Evolutionary conservation across 2,113 vertebrate genomes (phyloP).

Genomic region (Scartelaos histophorus): DNA sequence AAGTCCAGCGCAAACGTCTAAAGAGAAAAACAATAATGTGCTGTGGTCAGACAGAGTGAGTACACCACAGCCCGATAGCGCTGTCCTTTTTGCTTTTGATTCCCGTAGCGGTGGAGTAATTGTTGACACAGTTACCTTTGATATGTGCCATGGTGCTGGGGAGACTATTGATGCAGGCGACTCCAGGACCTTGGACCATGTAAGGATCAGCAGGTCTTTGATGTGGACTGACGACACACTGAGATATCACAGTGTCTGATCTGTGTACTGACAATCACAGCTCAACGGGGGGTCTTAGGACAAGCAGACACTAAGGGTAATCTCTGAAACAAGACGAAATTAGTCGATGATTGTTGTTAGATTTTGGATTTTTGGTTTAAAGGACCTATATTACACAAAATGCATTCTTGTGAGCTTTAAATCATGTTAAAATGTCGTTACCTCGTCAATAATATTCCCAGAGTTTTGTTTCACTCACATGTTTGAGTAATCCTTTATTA

Average conservation of each 20-base stretch:
- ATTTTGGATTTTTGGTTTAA: too few species aligned
- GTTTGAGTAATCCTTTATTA: too few species aligned
- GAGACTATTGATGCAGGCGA: constrained; percentile 28
- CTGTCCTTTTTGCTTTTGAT: constrained; percentile 41
- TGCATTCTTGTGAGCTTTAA: too few species aligned
- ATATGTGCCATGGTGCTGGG: constrained; percentile 20
- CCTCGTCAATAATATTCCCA: too few species aligned
- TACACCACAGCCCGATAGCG: constrained; percentile 18
- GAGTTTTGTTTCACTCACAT: too few species aligned
- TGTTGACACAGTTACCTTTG: constrained; percentile 49
- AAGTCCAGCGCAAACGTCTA: constrained; percentile 23
- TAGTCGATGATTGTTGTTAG: not conserved
- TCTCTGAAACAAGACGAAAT: not conserved
- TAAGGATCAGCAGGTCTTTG: constrained; percentile 40
- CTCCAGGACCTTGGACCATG: constrained; percentile 32
- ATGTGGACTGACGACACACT: constrained; percentile 36
- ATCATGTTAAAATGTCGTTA: too few species aligned
- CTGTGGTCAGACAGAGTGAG: constrained; percentile 11
- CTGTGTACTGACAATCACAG: constrained; percentile 19
- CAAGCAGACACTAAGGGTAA: not conserved
- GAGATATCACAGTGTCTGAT: constrained; percentile 41
- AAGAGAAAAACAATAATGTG: constrained; percentile 45
- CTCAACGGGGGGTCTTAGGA: constrained; percentile 1
- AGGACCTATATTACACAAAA: too few species aligned
- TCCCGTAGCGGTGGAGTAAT: constrained; percentile 41